Conservation (phyloP, 1,140 invertebrate genomes). For the Aphaenogaster ashmeadi region DNA sequence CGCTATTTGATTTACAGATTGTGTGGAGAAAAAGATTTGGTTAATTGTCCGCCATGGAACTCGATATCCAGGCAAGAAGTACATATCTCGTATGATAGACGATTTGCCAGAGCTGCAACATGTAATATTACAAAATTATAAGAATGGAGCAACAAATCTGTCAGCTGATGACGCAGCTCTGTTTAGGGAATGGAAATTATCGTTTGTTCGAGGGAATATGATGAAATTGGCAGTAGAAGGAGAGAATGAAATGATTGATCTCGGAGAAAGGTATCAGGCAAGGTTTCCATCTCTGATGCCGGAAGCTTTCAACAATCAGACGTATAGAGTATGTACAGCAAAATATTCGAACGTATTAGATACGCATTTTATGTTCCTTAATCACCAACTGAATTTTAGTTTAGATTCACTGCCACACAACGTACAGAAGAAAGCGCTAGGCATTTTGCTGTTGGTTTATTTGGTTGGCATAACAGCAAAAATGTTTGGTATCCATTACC, state of each 20-base stretch:
- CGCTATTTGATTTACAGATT: slow-evolving; percentile 85
- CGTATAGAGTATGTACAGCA: slow-evolving; percentile 87
- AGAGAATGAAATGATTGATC: slow-evolving; percentile 89
- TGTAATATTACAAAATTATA: slow-evolving; percentile 86
- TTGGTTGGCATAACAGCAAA: slow-evolving; percentile 89
- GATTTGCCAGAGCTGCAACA: slow-evolving; percentile 86
- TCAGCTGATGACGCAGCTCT: slow-evolving; percentile 81
- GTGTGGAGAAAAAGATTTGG: slow-evolving; percentile 89
- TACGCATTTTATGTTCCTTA: slow-evolving; percentile 23
- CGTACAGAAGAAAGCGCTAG: slow-evolving; percentile 91
- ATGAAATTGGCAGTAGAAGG: slow-evolving; percentile 89
- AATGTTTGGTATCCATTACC: slow-evolving; percentile 90
- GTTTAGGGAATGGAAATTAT: slow-evolving; percentile 88
- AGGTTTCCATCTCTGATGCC: slow-evolving; percentile 89
- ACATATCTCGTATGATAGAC: slow-evolving; percentile 87
- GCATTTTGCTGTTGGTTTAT: slow-evolving; percentile 91
- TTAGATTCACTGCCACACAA: slow-evolving; percentile 92
- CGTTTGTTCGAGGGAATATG: slow-evolving; percentile 83
- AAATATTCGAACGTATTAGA: slow-evolving; percentile 18
- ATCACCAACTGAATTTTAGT: slow-evolving; percentile 86
- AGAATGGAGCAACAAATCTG: slow-evolving; percentile 75
- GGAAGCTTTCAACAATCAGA: slow-evolving; percentile 87
- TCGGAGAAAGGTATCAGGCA: slow-evolving; percentile 90
- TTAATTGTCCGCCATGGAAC: slow-evolving; percentile 91
- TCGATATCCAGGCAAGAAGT: slow-evolving; percentile 88